Base-by-base conservation (phyloP, 2,113 vertebrate genomes). In the Saguinus imperator region DNA sequence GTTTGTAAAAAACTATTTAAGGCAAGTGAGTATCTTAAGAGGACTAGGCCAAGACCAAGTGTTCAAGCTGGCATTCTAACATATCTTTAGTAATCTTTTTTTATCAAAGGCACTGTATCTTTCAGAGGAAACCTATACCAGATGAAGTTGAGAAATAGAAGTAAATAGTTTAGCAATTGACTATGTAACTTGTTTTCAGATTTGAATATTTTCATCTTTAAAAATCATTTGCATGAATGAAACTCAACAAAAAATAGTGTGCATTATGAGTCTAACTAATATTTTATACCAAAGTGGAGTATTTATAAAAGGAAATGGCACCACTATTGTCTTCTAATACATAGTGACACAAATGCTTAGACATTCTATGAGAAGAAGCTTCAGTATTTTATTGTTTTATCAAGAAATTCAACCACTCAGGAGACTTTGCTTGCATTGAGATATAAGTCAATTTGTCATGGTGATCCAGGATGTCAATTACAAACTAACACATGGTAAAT, bases 351-450 rank as follows among this genome's bases (percentile, higher is more conserved):
- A 95, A 43, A 93, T 81, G 48, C 68, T 80, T 58, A n/a, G 37
- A 68, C 73, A 45, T 37, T 89, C 23, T 87, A 66, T 70, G 12
- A 83, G n/a, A 79, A 75, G n/a, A 43, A 77, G 8, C 32, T n/a
- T 68, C 75, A 57, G n/a, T 25, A 50, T 52, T 55, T 58, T 91
- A 87, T 32, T 75, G 10, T 89, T 89, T 86, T 91, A 92, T 85
- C 52, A 86, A 93, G 21, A 87, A 91, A 73, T 79, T 81, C 87
- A 96, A 91, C 20, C 58, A 85, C n/a, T 37, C 4, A 89, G 35
- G 43, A 57, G 35, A 82, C 23, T 85, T 55, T 87, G 52, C 43
- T 50, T 91, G 35, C n/a, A 58, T 20, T 48, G 35, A 83, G 64
- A 82, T 90, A 8, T 75, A 95, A 40, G 11, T 66, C 11, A 94